Evolutionary conservation across 2,113 vertebrate genomes (phyloP).

Genomic region (Ploceus nigricollis): DNA sequence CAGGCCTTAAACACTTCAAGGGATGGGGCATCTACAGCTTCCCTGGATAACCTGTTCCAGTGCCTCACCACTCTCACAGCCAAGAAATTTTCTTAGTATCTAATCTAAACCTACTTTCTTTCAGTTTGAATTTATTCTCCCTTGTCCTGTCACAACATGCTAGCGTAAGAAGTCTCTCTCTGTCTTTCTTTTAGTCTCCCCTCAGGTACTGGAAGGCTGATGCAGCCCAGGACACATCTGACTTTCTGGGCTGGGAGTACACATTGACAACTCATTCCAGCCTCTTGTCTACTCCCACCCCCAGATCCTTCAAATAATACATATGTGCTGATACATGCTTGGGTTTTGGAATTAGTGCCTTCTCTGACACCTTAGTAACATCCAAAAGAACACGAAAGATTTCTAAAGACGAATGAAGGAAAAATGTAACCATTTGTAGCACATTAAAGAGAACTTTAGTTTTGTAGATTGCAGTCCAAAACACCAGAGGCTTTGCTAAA

Average conservation of each 20-base stretch:
- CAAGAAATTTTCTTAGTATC: neutral
- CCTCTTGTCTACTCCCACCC: neutral
- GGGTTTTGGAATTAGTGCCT: neutral
- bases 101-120: neutral
- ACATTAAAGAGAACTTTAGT: neutral
- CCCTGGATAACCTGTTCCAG: neutral
- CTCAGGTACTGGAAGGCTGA: neutral
- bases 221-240: neutral
- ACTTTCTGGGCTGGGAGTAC: neutral
- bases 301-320: neutral
- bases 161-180: neutral
- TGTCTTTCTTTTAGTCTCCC: neutral
- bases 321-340: accelerated
- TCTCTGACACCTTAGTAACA: neutral
- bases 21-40: neutral
- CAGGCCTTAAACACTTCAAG: neutral
- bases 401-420: neutral
- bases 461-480: neutral
- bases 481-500: neutral
- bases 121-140: neutral
- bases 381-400: neutral
- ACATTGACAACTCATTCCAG: neutral
- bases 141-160: neutral
- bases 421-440: neutral
- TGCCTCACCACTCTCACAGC: neutral